These are phyloP conservation scores for Eulimnadia texana DNA, from an alignment of 1,140 invertebrate species.

Conservation along the genomic window DNA sequence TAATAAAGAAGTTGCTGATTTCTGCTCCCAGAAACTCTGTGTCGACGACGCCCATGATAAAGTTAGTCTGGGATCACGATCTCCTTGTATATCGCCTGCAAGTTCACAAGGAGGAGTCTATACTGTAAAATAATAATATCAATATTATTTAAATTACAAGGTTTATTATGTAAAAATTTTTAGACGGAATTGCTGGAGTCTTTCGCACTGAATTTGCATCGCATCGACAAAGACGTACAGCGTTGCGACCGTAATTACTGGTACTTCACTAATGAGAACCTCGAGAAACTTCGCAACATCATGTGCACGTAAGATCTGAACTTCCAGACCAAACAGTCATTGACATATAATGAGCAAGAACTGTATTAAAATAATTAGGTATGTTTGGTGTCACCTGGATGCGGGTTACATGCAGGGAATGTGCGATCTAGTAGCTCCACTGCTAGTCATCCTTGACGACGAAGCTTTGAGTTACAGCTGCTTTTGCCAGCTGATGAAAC, in stretches of 20 bases:
- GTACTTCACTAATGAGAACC: conserved; percentile 72
- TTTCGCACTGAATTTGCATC: conserved; percentile 78
- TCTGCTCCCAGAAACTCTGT: conserved; percentile 3
- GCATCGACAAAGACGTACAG: conserved; percentile 93
- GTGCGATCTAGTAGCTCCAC: conserved; percentile 86
- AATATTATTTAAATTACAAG: no score
- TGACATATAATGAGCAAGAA: no score
- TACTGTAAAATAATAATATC: conserved; percentile 58
- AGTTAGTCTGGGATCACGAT: conserved; percentile 34
- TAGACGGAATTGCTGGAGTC: conserved; percentile 67
- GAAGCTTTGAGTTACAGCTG: conserved; percentile 83
- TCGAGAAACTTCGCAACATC: conserved; percentile 85
- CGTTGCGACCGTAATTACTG: conserved; percentile 84
- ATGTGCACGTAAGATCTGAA: conserved; percentile 73
- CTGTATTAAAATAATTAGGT: conserved; percentile 34
- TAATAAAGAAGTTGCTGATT: not conserved
- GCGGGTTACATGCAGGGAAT: conserved; percentile 84
- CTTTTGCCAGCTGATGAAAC: conserved; percentile 76
- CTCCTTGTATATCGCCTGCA: conserved; percentile 55
- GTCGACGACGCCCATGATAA: conserved; percentile 23
- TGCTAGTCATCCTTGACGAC: conserved; percentile 82
- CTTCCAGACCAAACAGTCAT: no score
- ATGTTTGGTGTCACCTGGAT: conserved; percentile 87
- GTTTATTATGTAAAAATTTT: no score
- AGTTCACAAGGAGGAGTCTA: conserved; percentile 77